Conservation (phyloP, 1,140 invertebrate genomes). For the Anastatus disparis region DNA sequence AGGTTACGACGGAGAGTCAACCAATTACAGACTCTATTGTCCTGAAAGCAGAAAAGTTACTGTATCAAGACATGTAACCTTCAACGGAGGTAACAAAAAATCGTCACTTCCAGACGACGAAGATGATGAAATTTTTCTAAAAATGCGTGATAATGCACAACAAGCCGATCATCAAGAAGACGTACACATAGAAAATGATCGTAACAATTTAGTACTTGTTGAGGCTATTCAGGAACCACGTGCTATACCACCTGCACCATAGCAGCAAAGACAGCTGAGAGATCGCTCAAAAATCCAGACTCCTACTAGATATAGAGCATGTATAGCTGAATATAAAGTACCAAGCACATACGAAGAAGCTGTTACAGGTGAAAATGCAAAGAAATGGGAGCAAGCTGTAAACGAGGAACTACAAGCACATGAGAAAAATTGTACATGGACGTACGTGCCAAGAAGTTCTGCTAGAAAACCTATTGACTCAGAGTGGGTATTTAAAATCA, state of each 20-base stretch:
- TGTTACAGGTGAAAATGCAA: neutral
- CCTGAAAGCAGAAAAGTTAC: slow-evolving; percentile 24
- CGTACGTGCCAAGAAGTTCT: neutral
- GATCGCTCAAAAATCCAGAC: neutral
- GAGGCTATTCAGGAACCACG: too few relatives aligned
- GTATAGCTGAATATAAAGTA: neutral
- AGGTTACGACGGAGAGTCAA: slow-evolving; percentile 39
- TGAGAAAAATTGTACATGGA: neutral
- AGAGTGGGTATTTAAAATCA: slow-evolving; percentile 9
- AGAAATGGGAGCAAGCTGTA: neutral
- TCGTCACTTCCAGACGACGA: neutral
- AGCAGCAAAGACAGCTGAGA: neutral
- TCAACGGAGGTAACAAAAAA: neutral
- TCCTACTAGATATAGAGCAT: neutral
- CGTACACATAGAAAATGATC: neutral
- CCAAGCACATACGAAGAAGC: slow-evolving; percentile 4
- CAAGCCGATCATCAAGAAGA: neutral
- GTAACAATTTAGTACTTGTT: neutral
- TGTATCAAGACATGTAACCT: slow-evolving; percentile 35
- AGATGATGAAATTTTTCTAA: too few relatives aligned
- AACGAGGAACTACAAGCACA: slow-evolving; percentile 47
- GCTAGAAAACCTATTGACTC: neutral
- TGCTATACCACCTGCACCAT: too few relatives aligned
- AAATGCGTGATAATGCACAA: neutral
- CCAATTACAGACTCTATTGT: too few relatives aligned